phyloP scores from a whole-genome alignment of 2,113 vertebrate species.

The Pollachius pollachius region DNA sequence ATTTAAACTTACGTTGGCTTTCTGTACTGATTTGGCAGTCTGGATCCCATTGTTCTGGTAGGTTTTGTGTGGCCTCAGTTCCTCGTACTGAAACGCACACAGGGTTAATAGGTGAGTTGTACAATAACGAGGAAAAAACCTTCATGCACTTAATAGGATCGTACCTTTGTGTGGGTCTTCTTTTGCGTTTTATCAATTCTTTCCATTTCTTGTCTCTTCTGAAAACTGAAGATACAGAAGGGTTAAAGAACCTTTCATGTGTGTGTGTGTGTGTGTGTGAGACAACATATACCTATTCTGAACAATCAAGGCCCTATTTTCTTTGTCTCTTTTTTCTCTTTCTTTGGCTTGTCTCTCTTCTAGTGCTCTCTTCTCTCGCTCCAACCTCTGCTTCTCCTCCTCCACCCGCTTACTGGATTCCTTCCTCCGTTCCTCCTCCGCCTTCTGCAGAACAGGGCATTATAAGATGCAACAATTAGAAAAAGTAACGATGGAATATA shows the following conservation, averaged over 20 bases:
- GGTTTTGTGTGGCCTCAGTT: constrained; percentile 29
- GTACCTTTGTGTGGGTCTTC: not conserved
- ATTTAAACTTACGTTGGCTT: constrained; percentile 68
- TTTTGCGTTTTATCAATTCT: constrained; percentile 32
- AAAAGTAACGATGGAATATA: too few species aligned
- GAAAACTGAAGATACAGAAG: not conserved
- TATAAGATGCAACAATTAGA: not conserved
- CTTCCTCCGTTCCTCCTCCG: constrained; percentile 77
- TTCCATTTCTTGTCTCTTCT: constrained; percentile 56
- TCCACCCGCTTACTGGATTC: constrained; percentile 74
- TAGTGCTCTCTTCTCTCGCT: constrained; percentile 73
- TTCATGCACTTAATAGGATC: not conserved
- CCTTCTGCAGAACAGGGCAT: constrained; percentile 70
- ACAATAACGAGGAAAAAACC: not conserved
- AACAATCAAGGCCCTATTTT: constrained; percentile 46
- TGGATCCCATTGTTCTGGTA: constrained; percentile 45
- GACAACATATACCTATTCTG: constrained; percentile 69
- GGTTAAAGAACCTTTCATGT: not conserved
- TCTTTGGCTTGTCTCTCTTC: constrained; percentile 75
- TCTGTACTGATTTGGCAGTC: constrained; percentile 72
- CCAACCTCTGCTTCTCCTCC: constrained; percentile 71
- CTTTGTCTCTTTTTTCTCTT: not conserved
- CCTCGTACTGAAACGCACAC: constrained; percentile 58
- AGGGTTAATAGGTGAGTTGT: not conserved
- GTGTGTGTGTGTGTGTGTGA: not conserved